A percentile compares a stretch with the other conserved stretches of the same genome.
These are phyloP conservation scores for Nanorana parkeri DNA, from an alignment of 2,113 vertebrate genomes.

Conservation along the genomic window DNA sequence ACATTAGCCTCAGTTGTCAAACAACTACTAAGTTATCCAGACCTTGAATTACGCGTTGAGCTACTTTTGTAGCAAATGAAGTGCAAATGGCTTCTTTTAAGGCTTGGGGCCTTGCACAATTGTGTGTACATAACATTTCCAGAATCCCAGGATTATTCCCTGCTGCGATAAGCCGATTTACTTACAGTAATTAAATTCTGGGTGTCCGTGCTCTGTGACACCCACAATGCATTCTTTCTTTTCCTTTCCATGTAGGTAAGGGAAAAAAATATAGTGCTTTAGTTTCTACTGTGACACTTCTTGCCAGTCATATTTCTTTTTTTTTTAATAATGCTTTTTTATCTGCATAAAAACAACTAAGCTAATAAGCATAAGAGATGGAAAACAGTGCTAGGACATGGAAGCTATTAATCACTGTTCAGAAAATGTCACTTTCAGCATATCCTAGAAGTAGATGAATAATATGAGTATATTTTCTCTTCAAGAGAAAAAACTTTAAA, in stretches of 20 bases:
- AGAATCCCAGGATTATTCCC: slow-evolving; percentile 27
- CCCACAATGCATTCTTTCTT: background rate
- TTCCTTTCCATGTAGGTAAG: no score
- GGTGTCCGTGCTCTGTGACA: slow-evolving; percentile 10
- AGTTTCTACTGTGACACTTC: no score
- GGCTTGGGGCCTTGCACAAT: background rate
- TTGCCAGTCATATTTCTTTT: background rate
- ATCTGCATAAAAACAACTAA: background rate
- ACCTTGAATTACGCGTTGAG: background rate
- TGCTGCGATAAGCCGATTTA: slow-evolving; percentile 37
- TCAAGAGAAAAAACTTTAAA: background rate
- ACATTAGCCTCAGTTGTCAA: slow-evolving; percentile 2
- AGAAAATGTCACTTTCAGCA: background rate
- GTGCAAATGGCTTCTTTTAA: slow-evolving; percentile 46
- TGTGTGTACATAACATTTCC: slow-evolving; percentile 17
- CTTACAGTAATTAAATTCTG: slow-evolving; percentile 39
- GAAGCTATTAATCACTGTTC: background rate
- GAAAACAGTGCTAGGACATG: no score
- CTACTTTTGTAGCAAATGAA: slow-evolving; percentile 33
- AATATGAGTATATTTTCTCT: background rate
- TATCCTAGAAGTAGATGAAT: background rate
- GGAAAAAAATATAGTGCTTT: no score
- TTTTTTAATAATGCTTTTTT: background rate
- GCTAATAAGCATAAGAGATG: background rate
- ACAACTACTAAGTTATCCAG: background rate